phyloP scores from a whole-genome alignment of 2,888 invertebrate genomes.

The Eudiplozoon nipponicum region DNA sequence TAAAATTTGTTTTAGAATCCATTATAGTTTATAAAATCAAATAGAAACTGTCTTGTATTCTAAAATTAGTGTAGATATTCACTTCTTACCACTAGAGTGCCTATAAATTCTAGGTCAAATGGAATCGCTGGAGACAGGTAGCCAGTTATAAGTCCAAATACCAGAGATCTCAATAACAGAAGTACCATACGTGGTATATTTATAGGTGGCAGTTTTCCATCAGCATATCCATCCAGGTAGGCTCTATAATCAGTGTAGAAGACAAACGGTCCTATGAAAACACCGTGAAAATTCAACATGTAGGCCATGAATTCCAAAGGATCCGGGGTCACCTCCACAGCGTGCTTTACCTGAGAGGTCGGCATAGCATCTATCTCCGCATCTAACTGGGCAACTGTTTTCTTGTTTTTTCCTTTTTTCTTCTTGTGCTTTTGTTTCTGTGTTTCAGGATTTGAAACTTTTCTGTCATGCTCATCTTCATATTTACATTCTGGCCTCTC shows the following conservation, averaged over 20 bases:
- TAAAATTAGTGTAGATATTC: no score
- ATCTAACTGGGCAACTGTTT: no score
- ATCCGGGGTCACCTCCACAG: constrained; percentile 19
- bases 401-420: no score
- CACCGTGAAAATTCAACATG: constrained; percentile 57
- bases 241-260: constrained; percentile 68
- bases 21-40: no score
- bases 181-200: neutral
- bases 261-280: constrained; percentile 71
- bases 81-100: no score
- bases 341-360: constrained; percentile 5
- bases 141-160: constrained; percentile 8
- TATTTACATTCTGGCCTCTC: no score
- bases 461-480: no score
- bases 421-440: no score
- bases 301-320: constrained; percentile 31
- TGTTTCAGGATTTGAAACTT: no score
- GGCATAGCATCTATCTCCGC: neutral
- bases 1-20: no score
- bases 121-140: constrained; percentile 10
- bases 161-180: neutral
- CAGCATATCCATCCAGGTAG: constrained; percentile 42
- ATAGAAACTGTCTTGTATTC: no score
- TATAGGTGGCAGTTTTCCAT: constrained; percentile 4
- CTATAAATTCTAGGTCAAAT: constrained; percentile 3